phyloP scores from a whole-genome alignment of 2,888 invertebrate species.

The Sialis fuliginosa region DNA sequence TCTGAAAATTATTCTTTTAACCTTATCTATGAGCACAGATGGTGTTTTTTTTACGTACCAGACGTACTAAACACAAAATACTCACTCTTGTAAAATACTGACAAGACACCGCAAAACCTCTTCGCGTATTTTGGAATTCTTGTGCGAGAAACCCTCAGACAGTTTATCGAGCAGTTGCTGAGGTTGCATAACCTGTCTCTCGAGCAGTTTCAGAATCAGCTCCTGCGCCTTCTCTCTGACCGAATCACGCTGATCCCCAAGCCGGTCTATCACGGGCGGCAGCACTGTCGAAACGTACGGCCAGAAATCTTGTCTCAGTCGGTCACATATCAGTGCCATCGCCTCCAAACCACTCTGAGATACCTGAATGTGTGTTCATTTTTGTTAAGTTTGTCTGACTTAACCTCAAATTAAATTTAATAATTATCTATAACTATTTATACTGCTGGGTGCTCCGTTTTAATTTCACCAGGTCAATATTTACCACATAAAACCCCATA shows the following conservation, averaged over 20 bases:
- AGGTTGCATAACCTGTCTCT: slow-evolving; percentile 46
- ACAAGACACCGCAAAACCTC: slow-evolving; percentile 72
- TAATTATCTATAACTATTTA: too few species aligned
- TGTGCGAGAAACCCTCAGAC: slow-evolving; percentile 55
- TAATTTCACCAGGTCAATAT: too few species aligned
- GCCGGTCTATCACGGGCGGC: slow-evolving; percentile 67
- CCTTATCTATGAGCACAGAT: too few species aligned
- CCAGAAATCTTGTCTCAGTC: slow-evolving; percentile 74
- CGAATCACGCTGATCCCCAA: slow-evolving; percentile 29
- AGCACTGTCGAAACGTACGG: slow-evolving; percentile 69
- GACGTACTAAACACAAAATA: too few species aligned
- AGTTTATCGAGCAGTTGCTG: slow-evolving; percentile 58
- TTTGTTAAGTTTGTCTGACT: not conserved
- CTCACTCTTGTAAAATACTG: slow-evolving; percentile 67
- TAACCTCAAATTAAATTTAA: not conserved
- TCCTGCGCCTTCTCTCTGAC: slow-evolving; percentile 51
- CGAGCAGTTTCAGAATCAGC: slow-evolving; percentile 52
- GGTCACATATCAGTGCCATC: slow-evolving; percentile 66
- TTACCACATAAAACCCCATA: too few species aligned
- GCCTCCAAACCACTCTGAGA: slow-evolving; percentile 84
- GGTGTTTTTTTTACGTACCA: too few species aligned
- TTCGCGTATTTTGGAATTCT: slow-evolving; percentile 83
- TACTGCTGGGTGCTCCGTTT: too few species aligned
- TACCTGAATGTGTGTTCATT: too few species aligned
- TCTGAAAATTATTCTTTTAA: too few species aligned